phyloP scores from a whole-genome alignment of 2,888 invertebrate genomes.

The Oxytorus armatus region DNA sequence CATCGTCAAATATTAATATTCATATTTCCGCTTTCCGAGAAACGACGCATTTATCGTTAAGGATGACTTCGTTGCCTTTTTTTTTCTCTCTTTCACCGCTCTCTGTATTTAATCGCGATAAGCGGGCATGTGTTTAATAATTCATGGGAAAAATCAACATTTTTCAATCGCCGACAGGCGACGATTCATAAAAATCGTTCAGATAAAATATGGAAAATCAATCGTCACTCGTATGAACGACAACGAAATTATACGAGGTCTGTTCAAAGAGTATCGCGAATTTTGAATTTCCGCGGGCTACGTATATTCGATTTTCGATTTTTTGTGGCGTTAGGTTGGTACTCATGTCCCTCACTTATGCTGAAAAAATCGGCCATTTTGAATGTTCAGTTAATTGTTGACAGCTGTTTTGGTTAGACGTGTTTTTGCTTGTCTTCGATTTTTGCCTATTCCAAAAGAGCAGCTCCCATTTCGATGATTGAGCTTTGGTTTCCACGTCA shows the following conservation, averaged over 20 bases:
- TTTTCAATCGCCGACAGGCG: background rate
- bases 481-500: too few species aligned
- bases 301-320: too few species aligned
- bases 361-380: too few species aligned
- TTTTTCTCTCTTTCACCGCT: background rate
- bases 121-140: background rate
- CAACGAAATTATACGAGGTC: background rate
- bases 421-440: too few species aligned
- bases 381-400: too few species aligned
- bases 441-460: too few species aligned
- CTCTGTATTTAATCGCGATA: conserved; percentile 7
- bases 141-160: conserved; percentile 16
- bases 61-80: conserved; percentile 4
- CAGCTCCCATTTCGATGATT: too few species aligned
- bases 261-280: too few species aligned
- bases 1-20: conserved; percentile 51
- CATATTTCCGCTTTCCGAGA: conserved; percentile 42
- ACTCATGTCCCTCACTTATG: too few species aligned
- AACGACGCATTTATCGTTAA: conserved; percentile 12
- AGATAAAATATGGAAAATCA: background rate
- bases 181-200: conserved; percentile 10
- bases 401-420: too few species aligned
- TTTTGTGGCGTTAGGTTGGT: too few species aligned
- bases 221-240: background rate
- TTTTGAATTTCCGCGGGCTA: too few species aligned